These are phyloP conservation scores for Sarcophaga subvicina DNA, from an alignment of 2,888 invertebrate species.

Conservation along the genomic window DNA sequence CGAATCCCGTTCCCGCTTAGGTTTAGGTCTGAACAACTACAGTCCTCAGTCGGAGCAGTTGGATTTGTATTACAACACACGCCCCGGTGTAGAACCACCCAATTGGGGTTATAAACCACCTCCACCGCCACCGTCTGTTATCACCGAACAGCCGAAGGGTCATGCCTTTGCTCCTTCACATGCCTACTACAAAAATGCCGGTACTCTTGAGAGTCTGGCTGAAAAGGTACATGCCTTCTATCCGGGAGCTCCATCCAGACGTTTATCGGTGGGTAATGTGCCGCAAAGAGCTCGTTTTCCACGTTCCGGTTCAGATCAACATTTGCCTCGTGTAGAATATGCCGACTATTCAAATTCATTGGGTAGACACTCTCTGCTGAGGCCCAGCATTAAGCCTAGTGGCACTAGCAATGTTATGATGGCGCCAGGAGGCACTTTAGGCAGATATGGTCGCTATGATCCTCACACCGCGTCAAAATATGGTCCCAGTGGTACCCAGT, in stretches of 20 bases:
- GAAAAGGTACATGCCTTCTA: constrained; percentile 96
- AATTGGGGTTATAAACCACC: constrained; percentile 82
- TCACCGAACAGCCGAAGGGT: constrained; percentile 94
- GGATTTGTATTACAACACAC: constrained; percentile 91
- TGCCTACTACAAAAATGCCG: constrained; percentile 91
- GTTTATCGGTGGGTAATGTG: constrained; percentile 86
- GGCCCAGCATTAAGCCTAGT: constrained; percentile 90
- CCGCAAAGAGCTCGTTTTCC: constrained; percentile 85
- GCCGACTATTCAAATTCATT: constrained; percentile 90
- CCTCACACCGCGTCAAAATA: constrained; percentile 82
- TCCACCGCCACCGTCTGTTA: constrained; percentile 90
- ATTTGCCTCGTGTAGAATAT: constrained; percentile 93
- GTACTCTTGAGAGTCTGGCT: constrained; percentile 93
- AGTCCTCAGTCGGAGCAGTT: constrained; percentile 87
- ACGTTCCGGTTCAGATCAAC: constrained; percentile 95
- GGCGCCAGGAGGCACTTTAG: constrained; percentile 83
- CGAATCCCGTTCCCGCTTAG: constrained; percentile 88
- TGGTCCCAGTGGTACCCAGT: constrained; percentile 82
- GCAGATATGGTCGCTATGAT: constrained; percentile 86
- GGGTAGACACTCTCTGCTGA: constrained; percentile 89
- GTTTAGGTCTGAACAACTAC: constrained; percentile 86
- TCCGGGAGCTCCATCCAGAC: constrained; percentile 84
- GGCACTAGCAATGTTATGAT: constrained; percentile 74
- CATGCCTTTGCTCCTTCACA: constrained; percentile 89
- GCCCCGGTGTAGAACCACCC: constrained; percentile 84